These are phyloP conservation scores for Myxocyprinus asiaticus DNA, from an alignment of 2,113 vertebrate species.

Conservation along the genomic window DNA sequence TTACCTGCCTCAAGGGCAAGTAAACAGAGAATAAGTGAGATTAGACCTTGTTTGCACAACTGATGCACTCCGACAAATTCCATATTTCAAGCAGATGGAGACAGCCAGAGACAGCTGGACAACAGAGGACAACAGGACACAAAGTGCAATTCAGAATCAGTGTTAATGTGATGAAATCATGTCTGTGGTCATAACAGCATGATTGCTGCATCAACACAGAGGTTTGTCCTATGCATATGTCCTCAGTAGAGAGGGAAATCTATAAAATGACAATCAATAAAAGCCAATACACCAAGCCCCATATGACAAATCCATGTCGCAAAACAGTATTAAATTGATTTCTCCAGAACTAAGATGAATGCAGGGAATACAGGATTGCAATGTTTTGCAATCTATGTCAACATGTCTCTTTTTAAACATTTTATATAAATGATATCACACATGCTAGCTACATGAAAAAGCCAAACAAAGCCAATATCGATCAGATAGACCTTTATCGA, in stretches of 20 bases:
- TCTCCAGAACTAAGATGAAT: conserved; percentile 25
- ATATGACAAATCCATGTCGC: background rate
- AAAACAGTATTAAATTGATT: conserved; percentile 14
- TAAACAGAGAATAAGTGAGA: conserved; percentile 16
- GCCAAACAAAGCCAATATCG: background rate
- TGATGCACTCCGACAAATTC: conserved; percentile 2
- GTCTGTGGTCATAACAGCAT: conserved; percentile 8
- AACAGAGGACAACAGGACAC: background rate
- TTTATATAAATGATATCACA: background rate
- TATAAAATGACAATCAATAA: conserved; percentile 37
- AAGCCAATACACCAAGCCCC: conserved; percentile 38
- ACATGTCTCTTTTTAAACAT: background rate
- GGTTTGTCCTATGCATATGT: conserved; percentile 11
- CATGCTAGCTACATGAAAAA: background rate
- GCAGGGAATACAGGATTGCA: background rate
- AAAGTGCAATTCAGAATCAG: too few relatives aligned
- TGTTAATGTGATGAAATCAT: background rate
- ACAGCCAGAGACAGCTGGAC: background rate
- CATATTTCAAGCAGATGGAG: background rate
- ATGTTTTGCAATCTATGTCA: conserved; percentile 17
- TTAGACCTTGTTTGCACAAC: conserved; percentile 32
- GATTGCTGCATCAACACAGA: conserved; percentile 27
- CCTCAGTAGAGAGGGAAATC: conserved; percentile 5
- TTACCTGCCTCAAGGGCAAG: conserved; percentile 31
- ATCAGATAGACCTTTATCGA: background rate